Conservation (phyloP, 2,113 vertebrate genomes). For the Paraplagusia blochii region DNA sequence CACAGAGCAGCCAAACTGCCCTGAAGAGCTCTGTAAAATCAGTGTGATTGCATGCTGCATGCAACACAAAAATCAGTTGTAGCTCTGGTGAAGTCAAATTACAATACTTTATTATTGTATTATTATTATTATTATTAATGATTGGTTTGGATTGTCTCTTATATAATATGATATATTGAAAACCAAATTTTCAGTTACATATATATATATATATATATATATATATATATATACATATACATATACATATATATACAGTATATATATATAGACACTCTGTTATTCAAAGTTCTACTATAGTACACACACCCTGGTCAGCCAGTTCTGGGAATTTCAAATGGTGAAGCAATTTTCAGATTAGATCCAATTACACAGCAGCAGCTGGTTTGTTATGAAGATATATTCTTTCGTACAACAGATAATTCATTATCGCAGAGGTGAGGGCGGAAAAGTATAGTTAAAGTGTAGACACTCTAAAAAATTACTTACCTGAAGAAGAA, state of each 20-base stretch:
- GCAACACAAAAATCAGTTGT: no score
- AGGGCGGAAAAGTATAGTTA: conserved; percentile 20
- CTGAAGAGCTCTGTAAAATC: conserved; percentile 31
- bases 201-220: no score
- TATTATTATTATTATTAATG: no score
- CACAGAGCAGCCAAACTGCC: conserved; percentile 32
- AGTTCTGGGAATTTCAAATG: conserved; percentile 14
- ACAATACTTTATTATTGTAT: no score
- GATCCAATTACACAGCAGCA: conserved; percentile 27
- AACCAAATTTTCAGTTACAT: no score
- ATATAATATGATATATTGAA: no score
- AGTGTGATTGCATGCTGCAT: conserved; percentile 41
- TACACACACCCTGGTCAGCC: conserved; percentile 32
- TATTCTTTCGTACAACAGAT: conserved; percentile 13
- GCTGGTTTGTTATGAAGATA: conserved; percentile 33
- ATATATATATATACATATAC: no score
- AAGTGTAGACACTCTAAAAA: conserved; percentile 28
- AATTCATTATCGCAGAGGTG: conserved; percentile 47
- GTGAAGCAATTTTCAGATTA: conserved; percentile 48
- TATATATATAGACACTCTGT: no score
- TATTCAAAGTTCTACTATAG: conserved; percentile 33
- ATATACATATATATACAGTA: no score
- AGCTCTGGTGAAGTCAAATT: no score
- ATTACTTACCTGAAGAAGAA: conserved; percentile 32
- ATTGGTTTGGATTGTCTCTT: no score